Base-by-base conservation (phyloP, 64 coral and sea anemone species). In the Actinia equina region DNA sequence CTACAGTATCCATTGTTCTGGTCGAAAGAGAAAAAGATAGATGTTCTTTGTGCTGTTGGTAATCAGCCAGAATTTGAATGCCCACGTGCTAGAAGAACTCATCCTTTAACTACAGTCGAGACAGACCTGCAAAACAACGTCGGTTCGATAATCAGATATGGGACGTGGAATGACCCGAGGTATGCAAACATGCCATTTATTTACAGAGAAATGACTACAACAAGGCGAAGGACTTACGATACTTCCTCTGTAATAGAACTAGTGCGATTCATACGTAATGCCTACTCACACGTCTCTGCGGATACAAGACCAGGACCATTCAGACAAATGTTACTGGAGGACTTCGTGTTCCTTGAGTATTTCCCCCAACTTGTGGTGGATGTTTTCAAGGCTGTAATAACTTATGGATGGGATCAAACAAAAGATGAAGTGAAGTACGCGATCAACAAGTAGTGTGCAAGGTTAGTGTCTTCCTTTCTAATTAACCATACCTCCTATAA, bases 1-100 rank as follows among this genome's bases (percentile, higher is more conserved):
- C 16, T 91, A 0, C 37, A 77, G 18, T 88, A 88, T 27, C 93
- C 93, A 3, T 51, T 88, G 7, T 94, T 94, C 27, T 94, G 93
- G 93, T 69, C 80, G 8, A 55, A 82, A 62, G 60, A 84, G 13
- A 94, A 79, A 45, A 94, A 94, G 69, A 61, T 71, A 37, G 43
- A 53, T 0, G 86, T 94, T 56, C 37, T 94, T 43, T 26, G 16
- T 46, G 92, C 92, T 27, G 86, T 87, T 4, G 86, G 86, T 42
- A 78, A 79, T 87, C 86, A 78, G n/a, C 53, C 30, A 57, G 86
- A 87, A 87, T 87, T 87, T 44, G 70, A 87, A 59, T 52, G 77
- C 22, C 86, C 71, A 22, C 53, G 86, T 10, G 1, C 10, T 44
- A 8, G 0, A 53, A 45, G 37, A 23, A 12, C 11, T 0, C 71